phyloP scores from a whole-genome alignment of 2,888 invertebrate species.

The Caenorhabditis plicata region DNA sequence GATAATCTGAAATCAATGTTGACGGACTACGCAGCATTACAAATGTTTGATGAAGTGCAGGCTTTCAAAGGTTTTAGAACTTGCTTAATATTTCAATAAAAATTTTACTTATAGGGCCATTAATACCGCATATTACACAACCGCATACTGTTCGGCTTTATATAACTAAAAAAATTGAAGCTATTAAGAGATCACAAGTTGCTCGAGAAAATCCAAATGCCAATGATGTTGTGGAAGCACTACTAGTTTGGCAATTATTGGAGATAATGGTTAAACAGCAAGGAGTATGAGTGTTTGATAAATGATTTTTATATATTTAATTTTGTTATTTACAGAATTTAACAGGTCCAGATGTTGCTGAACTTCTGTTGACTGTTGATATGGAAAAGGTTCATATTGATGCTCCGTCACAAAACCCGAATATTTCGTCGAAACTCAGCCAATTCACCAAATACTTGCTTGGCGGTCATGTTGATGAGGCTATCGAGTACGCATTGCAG shows the following conservation, averaged over 20 bases:
- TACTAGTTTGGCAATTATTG: conserved; percentile 56
- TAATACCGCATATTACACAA: conserved; percentile 15
- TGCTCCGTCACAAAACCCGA: conserved; percentile 17
- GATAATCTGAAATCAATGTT: conserved; percentile 32
- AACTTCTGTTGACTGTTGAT: conserved; percentile 41
- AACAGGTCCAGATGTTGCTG: conserved; percentile 60
- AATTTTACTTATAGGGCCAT: too few species aligned
- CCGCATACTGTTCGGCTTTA: conserved; percentile 43
- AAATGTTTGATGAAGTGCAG: conserved; percentile 29
- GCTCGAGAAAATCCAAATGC: conserved; percentile 49
- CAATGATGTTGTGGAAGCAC: conserved; percentile 51
- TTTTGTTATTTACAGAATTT: conserved; percentile 40
- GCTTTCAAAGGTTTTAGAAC: conserved; percentile 39
- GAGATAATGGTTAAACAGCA: conserved; percentile 57
- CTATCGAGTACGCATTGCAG: conserved; percentile 53
- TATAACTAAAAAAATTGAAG: conserved; percentile 54
- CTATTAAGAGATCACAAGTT: conserved; percentile 47
- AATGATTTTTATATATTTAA: neutral
- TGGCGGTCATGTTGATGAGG: conserved; percentile 61
- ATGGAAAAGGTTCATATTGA: conserved; percentile 7
- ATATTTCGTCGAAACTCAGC: conserved; percentile 41
- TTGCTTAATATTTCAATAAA: too few species aligned
- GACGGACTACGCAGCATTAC: conserved; percentile 18
- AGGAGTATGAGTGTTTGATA: conserved; percentile 14
- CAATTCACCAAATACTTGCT: conserved; percentile 53